Evolutionary conservation across 2,888 invertebrate species (phyloP), one percentile per base, ranked within the genome.

Genomic region (Nowickia ferox): DNA sequence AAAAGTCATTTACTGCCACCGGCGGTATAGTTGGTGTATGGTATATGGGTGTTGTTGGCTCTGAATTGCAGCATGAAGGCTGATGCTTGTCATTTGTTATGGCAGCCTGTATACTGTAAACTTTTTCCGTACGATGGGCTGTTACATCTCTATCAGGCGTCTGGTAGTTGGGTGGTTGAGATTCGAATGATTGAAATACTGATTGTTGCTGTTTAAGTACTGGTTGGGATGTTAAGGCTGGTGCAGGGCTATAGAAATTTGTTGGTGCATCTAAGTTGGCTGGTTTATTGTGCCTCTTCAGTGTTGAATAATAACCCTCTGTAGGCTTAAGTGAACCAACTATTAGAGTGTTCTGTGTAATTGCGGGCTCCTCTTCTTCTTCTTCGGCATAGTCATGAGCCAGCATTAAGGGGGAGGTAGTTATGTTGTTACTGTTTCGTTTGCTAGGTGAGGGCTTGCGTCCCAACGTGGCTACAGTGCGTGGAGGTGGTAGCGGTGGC

Each of bases 401-500:
- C 65, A 94, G 88, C 89, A 92, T 93, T 5, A 94, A 92, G 6
- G 94, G 93, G 2, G 93, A 93, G 22, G 93, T 93, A 71, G 93
- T 92, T 19, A 92, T 89, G 55, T 89, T 91, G 77, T 92, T 93
- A 88, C 93, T 93, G 53, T 93, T 91, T 9, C 93, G 91, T n/a
- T 92, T 90, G 2, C 84, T 84, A 4, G 44, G 48, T 44, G 91
- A 89, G 6, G 88, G 88, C 42, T 88, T 88, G 57, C 95, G 93
- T 38, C 95, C 95, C 71, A 96, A 93, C 6, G 96, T 96, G 46
- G 94, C 94, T 1, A 95, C 95, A 5, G 95, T 95, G 89, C 97
- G 93, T 0, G 96, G 96, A 0, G 97, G 97, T 3, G 97, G 97
- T 84, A 95, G 94, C 0, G 96, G 96, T 0, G 96, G 95, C 79